Base-by-base conservation (phyloP, 2,888 invertebrate species). In the Mythimna loreyi region DNA sequence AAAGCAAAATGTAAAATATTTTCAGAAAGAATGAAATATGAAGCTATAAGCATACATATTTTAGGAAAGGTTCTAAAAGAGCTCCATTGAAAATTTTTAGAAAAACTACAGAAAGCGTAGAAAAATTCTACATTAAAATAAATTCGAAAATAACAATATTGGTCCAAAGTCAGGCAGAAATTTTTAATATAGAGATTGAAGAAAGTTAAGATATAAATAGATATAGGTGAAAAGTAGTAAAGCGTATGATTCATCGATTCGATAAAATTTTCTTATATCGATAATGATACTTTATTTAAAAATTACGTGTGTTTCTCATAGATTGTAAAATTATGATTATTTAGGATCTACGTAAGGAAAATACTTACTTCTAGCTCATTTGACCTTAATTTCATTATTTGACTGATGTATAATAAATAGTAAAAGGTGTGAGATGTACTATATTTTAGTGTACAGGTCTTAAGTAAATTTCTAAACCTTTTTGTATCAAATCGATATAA, bases 91-190 rank as follows among this genome's bases (percentile, higher is more conserved):
- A 75, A 47, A 58, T 68, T 79, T 77, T 68, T 82, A 80, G 83
- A 73, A 81, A 88, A 85, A 85, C 83, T 83, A 84, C 82, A 62
- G 73, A 80, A 82, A 88, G 89, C 86, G 67, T 91, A 90, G 86
- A 90, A 90, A 90, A 85, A 74, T 43, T 82, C 83, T 87, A 90
- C 74, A 81, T 56, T 81, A 78, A 87, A 92, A 92, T 92, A 91
- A 92, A 92, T 91, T 93, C 89, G 87, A 92, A 93, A 93, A 80
- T 67, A 93, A 91, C 77, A 78, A 77, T 83, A 86, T 93, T 94
- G 93, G 93, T 93, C 94, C 94, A 83, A 89, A 91, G 85, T 87
- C 84, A 89, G 90, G 86, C 90, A 88, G 87, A 90, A 84, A 58
- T 81, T 65, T 64, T 71, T 64, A 63, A 63, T 59, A 71, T 55